phyloP scores from a whole-genome alignment of 2,888 invertebrate species.

The Caprella mutica region DNA sequence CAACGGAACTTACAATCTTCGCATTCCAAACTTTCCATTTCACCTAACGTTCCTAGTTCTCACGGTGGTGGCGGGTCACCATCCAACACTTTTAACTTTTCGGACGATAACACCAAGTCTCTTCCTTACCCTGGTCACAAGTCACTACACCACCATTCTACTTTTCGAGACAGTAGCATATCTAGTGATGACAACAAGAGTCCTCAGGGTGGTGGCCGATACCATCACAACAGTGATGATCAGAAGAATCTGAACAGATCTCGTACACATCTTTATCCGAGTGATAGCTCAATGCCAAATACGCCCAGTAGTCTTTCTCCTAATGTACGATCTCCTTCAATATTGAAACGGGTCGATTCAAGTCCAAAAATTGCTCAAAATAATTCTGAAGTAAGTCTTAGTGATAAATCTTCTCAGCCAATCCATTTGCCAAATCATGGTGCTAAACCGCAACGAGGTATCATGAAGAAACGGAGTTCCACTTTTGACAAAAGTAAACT shows the following conservation, averaged over 20 bases:
- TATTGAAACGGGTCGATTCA: not conserved
- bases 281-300: conserved; percentile 1
- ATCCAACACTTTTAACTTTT: too few relatives aligned
- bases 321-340: conserved; percentile 3
- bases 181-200: conserved; percentile 7
- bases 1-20: too few relatives aligned
- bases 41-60: not conserved
- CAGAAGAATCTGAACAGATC: not conserved
- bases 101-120: not conserved
- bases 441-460: not conserved
- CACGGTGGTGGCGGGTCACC: not conserved
- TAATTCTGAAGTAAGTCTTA: not conserved
- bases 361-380: not conserved
- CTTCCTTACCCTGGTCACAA: not conserved
- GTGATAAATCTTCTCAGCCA: not conserved
- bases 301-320: conserved; percentile 4
- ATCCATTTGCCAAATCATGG: not conserved
- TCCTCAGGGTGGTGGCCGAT: not conserved
- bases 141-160: not conserved
- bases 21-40: too few relatives aligned
- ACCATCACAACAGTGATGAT: too few relatives aligned
- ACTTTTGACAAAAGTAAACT: not conserved
- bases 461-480: conserved; percentile 2
- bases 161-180: too few relatives aligned
- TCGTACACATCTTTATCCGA: not conserved